Evolutionary conservation across 1,140 invertebrate species (phyloP), one percentile per base, ranked within the genome.

Genomic region (Ylistrum balloti): DNA sequence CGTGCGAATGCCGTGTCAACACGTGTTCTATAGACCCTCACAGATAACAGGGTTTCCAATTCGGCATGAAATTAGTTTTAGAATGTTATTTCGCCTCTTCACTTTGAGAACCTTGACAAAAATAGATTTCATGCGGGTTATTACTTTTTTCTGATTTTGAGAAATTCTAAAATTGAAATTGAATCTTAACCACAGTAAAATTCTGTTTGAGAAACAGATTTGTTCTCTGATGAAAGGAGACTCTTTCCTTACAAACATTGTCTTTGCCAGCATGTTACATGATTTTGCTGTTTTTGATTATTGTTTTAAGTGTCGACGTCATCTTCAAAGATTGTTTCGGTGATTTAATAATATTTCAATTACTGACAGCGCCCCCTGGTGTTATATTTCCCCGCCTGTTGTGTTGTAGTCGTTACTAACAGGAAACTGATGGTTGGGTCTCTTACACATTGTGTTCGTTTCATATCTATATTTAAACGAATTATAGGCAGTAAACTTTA

Each of bases 291-390:
- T 28, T 74, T 74, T 74, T 74, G 56, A 74, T 74, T 74, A 74
- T 74, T 74, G 56, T 74, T 22, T 28, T 28, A 74, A 74, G 56
- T n/a, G 56, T n/a, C 56, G 56, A 74, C 56, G 3, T 74, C 56
- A 74, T 28, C 56, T 74, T 74, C 56, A 74, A 74, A 74, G 56
- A 74, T 74, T 74, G 22, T 11, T 74, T 22, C 56, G 7, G n/a
- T 74, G 56, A 28, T 74, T 74, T 28, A 74, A 74, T 74, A 22
- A 74, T 74, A 74, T 74, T 74, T 74, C 56, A 74, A 74, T 74
- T 74, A 74, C 22, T 74, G 56, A 9, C 56, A 74, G 15, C 56
- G 22, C 56, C 56, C 56, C 56, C 56, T 74, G 56, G 56, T 74
- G 56, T 28, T 74, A n/a, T 1, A n/a, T 74, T 28, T 74, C 11